A percentile compares a stretch with the other conserved stretches of the same genome.
Evolutionary conservation across 1,140 invertebrate species (phyloP).

Genomic region (Zaprionus ornatus): DNA sequence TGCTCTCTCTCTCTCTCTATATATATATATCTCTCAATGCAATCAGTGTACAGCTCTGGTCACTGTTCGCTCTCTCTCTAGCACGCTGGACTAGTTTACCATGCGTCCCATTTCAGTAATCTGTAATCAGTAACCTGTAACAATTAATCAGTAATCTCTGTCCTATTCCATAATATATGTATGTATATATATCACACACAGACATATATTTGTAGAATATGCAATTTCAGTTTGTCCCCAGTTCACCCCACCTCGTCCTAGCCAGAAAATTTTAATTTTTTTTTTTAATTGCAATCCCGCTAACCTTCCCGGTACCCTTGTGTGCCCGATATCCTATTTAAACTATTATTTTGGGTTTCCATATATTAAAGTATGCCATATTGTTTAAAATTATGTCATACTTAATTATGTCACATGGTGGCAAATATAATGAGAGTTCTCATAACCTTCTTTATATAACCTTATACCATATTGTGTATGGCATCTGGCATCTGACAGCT

Average conservation of each 20-base stretch:
- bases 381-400: neutral
- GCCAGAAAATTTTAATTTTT: neutral
- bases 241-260: neutral
- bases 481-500: too few species aligned
- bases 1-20: slow-evolving; percentile 37
- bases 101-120: slow-evolving; percentile 2
- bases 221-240: neutral
- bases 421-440: too few species aligned
- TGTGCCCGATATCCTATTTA: neutral
- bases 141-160: neutral
- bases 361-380: too few species aligned
- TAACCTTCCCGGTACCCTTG: neutral
- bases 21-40: neutral
- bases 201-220: neutral
- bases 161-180: neutral
- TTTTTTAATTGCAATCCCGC: neutral
- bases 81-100: slow-evolving; percentile 3
- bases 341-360: neutral
- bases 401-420: too few species aligned
- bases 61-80: slow-evolving; percentile 10
- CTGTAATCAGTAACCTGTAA: neutral
- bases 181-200: neutral
- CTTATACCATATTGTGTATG: too few species aligned
- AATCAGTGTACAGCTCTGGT: slow-evolving; percentile 15
- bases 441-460: too few species aligned